phyloP scores from a whole-genome alignment of 2,888 invertebrate species.

The Halocaridina rubra region DNA sequence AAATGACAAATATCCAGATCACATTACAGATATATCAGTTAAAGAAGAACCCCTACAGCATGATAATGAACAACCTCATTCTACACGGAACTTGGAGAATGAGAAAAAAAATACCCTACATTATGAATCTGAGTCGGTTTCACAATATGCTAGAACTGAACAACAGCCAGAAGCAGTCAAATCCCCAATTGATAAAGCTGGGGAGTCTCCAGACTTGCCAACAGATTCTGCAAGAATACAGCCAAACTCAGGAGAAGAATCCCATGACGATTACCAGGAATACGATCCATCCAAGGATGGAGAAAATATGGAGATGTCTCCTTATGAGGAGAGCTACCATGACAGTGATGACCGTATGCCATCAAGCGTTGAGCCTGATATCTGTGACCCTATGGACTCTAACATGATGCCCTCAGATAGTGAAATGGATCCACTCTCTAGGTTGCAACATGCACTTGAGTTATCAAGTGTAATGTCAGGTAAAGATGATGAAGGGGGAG shows the following conservation, averaged over 20 bases:
- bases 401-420: background rate
- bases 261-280: background rate
- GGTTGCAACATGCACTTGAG: constrained; percentile 57
- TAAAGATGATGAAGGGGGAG: constrained; percentile 54
- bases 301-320: constrained; percentile 30
- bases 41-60: constrained; percentile 23
- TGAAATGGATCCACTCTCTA: constrained; percentile 51
- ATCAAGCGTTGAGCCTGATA: constrained; percentile 20
- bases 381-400: constrained; percentile 37
- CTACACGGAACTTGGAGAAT: background rate
- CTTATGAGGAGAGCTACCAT: constrained; percentile 35
- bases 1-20: background rate
- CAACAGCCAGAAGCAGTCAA: constrained; percentile 20
- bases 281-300: constrained; percentile 7
- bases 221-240: constrained; percentile 44
- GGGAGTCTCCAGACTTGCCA: constrained; percentile 50
- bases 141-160: constrained; percentile 10
- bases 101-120: background rate
- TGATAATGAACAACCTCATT: background rate
- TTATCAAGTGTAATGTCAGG: constrained; percentile 48
- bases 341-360: constrained; percentile 29
- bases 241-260: constrained; percentile 5
- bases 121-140: background rate
- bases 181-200: constrained; percentile 49
- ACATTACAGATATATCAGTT: background rate